Percentiles rank a stretch among this genome's conserved stretches.
Evolutionary conservation across 2,888 invertebrate genomes (phyloP).

Genomic region (Branchellion lobata): DNA sequence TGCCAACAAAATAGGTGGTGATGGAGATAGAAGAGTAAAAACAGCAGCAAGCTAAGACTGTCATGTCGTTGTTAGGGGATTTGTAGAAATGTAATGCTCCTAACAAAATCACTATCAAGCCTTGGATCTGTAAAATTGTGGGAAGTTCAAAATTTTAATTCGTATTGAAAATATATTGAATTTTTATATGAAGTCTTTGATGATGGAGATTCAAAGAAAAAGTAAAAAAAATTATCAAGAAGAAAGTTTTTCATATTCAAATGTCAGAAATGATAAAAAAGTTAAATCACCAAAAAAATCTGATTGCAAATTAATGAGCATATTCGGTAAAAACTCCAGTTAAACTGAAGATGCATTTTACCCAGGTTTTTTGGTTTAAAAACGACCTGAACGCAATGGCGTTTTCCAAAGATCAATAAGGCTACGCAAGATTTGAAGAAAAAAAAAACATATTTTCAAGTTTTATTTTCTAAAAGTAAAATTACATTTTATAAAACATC

Average conservation of each 20-base stretch:
- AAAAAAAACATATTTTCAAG: neutral
- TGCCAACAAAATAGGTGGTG: neutral
- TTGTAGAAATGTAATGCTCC: neutral
- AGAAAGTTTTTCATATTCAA: no score
- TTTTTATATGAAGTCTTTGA: no score
- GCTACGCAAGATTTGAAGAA: neutral
- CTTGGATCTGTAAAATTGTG: neutral
- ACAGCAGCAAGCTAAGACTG: neutral
- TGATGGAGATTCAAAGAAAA: no score
- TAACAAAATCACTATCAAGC: neutral
- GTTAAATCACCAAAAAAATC: neutral
- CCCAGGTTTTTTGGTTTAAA: neutral
- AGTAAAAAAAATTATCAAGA: no score
- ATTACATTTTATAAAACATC: neutral
- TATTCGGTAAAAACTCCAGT: neutral
- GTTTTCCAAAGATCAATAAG: neutral
- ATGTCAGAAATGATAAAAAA: neutral
- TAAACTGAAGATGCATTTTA: constrained; percentile 2
- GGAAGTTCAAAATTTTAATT: no score
- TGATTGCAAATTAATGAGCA: neutral
- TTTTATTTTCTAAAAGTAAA: constrained; percentile 16
- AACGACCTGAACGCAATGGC: neutral
- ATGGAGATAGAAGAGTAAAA: neutral
- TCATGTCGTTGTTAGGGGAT: neutral
- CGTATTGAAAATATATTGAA: no score